phyloP scores from a whole-genome alignment of 2,113 vertebrate genomes.

The Aspiorhynchus laticeps region DNA sequence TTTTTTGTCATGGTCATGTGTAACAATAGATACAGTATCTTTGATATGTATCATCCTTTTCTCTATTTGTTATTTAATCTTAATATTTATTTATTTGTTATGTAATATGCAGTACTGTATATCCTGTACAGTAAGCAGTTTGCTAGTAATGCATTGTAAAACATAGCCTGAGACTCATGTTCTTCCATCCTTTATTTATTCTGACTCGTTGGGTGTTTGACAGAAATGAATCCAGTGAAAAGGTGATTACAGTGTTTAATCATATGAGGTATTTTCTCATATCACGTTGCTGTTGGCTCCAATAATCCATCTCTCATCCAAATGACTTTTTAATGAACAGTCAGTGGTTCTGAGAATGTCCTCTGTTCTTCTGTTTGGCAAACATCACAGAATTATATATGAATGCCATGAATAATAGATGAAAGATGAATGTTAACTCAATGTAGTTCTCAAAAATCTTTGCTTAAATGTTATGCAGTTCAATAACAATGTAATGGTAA shows the following conservation, averaged over 20 bases:
- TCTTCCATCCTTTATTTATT: not conserved
- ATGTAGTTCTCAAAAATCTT: not conserved
- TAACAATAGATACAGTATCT: not conserved
- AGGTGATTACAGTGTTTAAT: slow-evolving; percentile 63
- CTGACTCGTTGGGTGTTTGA: not conserved
- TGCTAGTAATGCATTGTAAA: not conserved
- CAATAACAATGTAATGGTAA: not conserved
- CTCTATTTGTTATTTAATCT: too few relatives aligned
- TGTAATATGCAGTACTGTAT: not conserved
- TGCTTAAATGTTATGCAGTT: not conserved
- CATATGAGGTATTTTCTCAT: slow-evolving; percentile 58
- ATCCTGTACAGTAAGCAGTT: not conserved
- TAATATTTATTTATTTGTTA: too few relatives aligned
- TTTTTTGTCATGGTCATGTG: too few relatives aligned
- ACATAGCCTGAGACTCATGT: not conserved
- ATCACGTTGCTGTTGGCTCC: not conserved
- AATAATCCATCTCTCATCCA: not conserved
- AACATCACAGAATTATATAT: not conserved
- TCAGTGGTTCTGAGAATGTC: not conserved
- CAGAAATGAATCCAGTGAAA: slow-evolving; percentile 52
- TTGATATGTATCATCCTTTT: not conserved
- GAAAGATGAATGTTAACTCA: not conserved
- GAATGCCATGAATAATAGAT: not conserved
- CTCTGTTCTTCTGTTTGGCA: not conserved
- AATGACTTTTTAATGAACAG: slow-evolving; percentile 8